phyloP scores from a whole-genome alignment of 2,113 vertebrate species.

The Geococcyx californianus region DNA sequence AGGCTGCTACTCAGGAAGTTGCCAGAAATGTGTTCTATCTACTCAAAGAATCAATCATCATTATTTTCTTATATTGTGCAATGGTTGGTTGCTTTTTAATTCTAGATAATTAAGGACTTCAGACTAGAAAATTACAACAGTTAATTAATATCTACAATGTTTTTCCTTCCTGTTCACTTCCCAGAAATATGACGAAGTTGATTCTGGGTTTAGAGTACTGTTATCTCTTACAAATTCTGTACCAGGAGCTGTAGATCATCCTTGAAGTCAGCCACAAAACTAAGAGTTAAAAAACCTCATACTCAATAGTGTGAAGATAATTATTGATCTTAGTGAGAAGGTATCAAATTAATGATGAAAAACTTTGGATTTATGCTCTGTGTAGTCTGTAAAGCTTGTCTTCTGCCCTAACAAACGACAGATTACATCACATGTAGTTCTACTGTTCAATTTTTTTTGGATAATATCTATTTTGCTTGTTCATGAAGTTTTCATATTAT shows the following conservation, averaged over 20 bases:
- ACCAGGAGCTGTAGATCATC: neutral
- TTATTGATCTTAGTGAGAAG: neutral
- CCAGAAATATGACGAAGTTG: neutral
- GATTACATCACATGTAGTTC: neutral
- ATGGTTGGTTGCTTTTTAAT: neutral
- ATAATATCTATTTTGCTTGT: neutral
- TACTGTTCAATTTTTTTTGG: neutral
- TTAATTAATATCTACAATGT: neutral
- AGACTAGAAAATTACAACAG: neutral
- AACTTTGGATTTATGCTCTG: neutral
- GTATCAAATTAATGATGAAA: neutral
- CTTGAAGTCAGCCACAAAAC: neutral
- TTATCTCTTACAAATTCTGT: neutral
- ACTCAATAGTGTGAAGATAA: neutral
- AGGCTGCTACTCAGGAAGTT: neutral
- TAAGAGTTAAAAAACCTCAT: neutral
- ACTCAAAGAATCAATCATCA: neutral
- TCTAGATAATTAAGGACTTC: neutral
- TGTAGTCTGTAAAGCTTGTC: neutral
- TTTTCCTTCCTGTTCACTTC: neutral
- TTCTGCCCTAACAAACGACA: neutral
- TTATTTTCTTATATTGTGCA: neutral
- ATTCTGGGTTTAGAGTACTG: neutral
- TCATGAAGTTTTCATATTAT: neutral
- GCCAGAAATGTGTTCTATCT: neutral